Evolutionary conservation across 2,797 vertebrate genomes (phyloP), one percentile per base, ranked within the genome.

Genomic region (Stomatorhinus walkeri): DNA sequence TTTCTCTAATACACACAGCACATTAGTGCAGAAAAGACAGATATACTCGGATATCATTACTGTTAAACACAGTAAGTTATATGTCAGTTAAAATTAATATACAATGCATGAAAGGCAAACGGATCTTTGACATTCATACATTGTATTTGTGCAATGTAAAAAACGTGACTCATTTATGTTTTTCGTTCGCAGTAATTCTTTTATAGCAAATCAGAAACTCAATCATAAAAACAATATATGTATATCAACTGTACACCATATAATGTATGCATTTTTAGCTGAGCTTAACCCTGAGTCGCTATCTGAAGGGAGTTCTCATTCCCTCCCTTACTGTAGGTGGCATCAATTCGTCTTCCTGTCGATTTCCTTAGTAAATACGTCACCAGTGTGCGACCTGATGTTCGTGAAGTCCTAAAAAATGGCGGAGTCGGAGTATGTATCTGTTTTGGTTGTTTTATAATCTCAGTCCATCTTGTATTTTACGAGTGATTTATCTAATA

Each of bases 381-480:
- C 89, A 92, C 91, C 2, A 1, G 0, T 0, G 24, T 61, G 91
- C 91, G 93, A 91, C 92, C 2, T n/a, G 43, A 28, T 52, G 8
- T n/a, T n/a, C 4, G 1, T 2, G 9, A 1, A 5, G 16, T 22
- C 14, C 40, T 28, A n/a, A 54, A 83, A 88, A 79, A 93, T 93
- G 93, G 92, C 92, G 1, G 93, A 93, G 43, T 4, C 90, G 1
- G 91, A 90, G 91, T 93, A 85, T 1, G 93, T 92, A 88, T 91
- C 12, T 32, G 1, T 4, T 52, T 88, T 36, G 61, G 1, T 86
- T 84, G 81, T 28, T 43, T 68, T 36, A 61, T n/a, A 32, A 93
- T 93, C 92, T 54, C 22, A 88, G 43, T 68, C 59, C 83, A 93
- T 93, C 91, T 72, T n/a, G 9, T 28, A 7, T n/a, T 49, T 59